A percentile compares a stretch with the other conserved stretches of the same genome.
Conservation (phyloP, 2,888 invertebrate genomes). For the Tetragonisca angustula region DNA sequence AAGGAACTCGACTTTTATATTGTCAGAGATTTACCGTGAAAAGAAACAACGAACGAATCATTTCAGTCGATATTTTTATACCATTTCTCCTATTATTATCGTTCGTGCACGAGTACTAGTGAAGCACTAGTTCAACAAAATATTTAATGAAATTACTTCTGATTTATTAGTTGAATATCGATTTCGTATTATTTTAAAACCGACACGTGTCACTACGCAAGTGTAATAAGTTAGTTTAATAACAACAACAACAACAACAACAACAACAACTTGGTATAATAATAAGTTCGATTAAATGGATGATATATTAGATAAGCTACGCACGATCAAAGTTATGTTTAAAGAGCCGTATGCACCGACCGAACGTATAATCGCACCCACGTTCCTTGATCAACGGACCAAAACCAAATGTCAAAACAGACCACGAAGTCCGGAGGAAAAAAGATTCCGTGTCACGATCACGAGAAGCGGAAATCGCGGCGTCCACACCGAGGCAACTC, state of each 20-base stretch:
- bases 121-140: not conserved
- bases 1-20: conserved; percentile 6
- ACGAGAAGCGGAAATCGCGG: conserved; percentile 36
- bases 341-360: too few relatives aligned
- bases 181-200: not conserved
- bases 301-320: too few relatives aligned
- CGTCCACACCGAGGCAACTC: not conserved
- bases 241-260: too few relatives aligned
- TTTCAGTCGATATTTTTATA: not conserved
- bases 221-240: not conserved
- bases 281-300: too few relatives aligned
- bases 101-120: not conserved
- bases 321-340: too few relatives aligned
- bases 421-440: not conserved
- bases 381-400: not conserved
- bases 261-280: not conserved
- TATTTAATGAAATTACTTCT: not conserved
- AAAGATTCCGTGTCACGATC: conserved; percentile 9
- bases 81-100: not conserved
- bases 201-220: too few relatives aligned
- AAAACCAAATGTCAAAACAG: conserved; percentile 12
- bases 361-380: conserved; percentile 9
- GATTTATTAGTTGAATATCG: not conserved
- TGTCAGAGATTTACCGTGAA: not conserved
- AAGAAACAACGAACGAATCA: not conserved